Evolutionary conservation across 2,797 vertebrate genomes (phyloP).

Genomic region (Chrysolophus pictus): DNA sequence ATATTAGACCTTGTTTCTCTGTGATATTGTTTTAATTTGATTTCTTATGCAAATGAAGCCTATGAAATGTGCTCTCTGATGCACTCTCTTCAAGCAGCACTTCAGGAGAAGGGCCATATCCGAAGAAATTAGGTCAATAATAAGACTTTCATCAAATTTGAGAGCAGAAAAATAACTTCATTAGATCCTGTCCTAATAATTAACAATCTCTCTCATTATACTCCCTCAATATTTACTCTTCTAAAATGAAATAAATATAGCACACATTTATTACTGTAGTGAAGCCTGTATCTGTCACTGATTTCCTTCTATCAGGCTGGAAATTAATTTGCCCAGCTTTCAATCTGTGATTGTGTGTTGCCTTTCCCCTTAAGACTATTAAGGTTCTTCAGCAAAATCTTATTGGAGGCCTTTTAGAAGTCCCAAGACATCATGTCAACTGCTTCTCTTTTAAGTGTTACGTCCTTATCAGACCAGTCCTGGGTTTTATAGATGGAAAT

Average conservation of each 20-base stretch:
- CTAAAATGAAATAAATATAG: background rate
- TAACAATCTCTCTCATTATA: background rate
- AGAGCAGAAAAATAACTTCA: background rate
- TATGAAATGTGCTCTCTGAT: background rate
- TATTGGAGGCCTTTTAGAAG: background rate
- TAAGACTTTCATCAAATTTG: background rate
- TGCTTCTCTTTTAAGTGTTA: background rate
- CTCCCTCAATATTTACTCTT: background rate
- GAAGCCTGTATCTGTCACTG: background rate
- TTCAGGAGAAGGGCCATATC: background rate
- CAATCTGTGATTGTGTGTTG: background rate
- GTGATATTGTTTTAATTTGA: background rate
- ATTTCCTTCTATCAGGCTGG: background rate
- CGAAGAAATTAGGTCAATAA: background rate
- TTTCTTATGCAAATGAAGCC: background rate
- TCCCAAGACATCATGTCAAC: fast-evolving
- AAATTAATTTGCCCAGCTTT: background rate
- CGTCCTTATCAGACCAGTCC: background rate
- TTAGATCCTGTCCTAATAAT: background rate
- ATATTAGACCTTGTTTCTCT: background rate
- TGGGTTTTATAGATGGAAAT: background rate
- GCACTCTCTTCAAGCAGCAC: background rate
- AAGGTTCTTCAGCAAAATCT: background rate
- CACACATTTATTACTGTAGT: background rate
- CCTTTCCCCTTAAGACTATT: background rate